Base-by-base conservation (phyloP, 2,888 invertebrate species). In the Latheticus oryzae region DNA sequence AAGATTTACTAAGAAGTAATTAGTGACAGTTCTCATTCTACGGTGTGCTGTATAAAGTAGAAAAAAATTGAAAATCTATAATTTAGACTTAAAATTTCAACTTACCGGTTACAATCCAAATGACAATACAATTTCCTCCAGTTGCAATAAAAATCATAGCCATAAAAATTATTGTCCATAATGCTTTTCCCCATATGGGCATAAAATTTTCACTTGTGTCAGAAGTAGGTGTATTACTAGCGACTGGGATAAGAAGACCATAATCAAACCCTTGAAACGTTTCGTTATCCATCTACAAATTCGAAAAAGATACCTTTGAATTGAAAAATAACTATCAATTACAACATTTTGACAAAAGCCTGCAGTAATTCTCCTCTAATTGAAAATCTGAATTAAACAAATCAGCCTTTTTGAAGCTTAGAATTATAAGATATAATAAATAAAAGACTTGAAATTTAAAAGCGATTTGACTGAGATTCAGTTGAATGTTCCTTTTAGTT, bases 61-160 rank as follows among this genome's bases (percentile, higher is more conserved):
- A n/a, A n/a, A n/a, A 28, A 24, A 28, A 5, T 9, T 28, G 28
- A n/a, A 1, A 28, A 9, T n/a, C n/a, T n/a, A n/a, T n/a, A n/a
- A n/a, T n/a, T n/a, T n/a, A n/a, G n/a, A n/a, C n/a, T n/a, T 23
- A 28, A 42, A 42, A 24, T 50, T 21, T 5, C 28, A 35, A 56
- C 85, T 82, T 78, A 90, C 91, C 91, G 68, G 87, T 84, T 5
- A 96, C 93, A 68, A 96, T 95, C 96, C 95, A 96, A 67, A 95
- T 91, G 40, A 96, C 95, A 60, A 95, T 91, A 28, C 89, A 84
- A 73, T 96, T 96, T 12, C 96, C 96, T 1, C 90, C 88, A 32
- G 91, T 88, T 0, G 93, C 91, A 1, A 90, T 85, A 4, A 88
- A 79, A 28, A 94, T 81, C 88, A 94, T 93, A 13, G 86, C 79